Base-by-base conservation (phyloP, 2,888 invertebrate genomes). In the Pachymerium ferrugineum region DNA sequence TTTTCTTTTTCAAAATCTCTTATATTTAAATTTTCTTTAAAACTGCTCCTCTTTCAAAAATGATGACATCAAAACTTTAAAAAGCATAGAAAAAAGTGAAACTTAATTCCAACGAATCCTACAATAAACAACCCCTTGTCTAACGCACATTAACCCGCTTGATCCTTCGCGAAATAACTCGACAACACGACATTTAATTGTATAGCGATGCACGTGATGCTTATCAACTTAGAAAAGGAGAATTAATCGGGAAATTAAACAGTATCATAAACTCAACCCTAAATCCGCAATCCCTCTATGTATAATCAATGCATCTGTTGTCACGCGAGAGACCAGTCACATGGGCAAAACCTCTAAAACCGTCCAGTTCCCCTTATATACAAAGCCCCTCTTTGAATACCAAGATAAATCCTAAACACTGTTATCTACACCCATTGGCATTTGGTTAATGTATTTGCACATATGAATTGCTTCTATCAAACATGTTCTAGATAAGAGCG, bases 361-460 rank as follows among this genome's bases (percentile, higher is more conserved):
- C 62, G 28, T 62, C 25, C 0, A 28, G 62, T 28, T 28, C 62
- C 12, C n/a, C n/a, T n/a, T n/a, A n/a, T n/a, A 62, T 62, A 62
- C 62, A 62, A 62, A 62, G 62, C 62, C 62, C n/a, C 62, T 62
- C 62, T 62, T 62, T 62, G 62, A 62, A 62, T 62, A 62, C 62
- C 62, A 62, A 62, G 62, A 62, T 62, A 62, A 62, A 62, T 62
- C 62, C 28, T 28, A 62, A 62, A 62, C n/a, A 62, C 62, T 28
- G 25, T 62, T 62, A 62, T 62, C 62, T 62, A 10, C 62, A 25
- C 25, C 47, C 62, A 62, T 62, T 62, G 62, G 62, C 62, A 62
- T 62, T 62, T 28, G 62, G 28, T 62, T 62, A 62, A 62, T 62
- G 62, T 62, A 62, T 62, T 62, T 62, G 62, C 62, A 62, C 62